A percentile compares a stretch with the other conserved stretches of the same genome.
phyloP scores from a whole-genome alignment of 1,140 invertebrate species.

The Pogonognathellus flavescens region DNA sequence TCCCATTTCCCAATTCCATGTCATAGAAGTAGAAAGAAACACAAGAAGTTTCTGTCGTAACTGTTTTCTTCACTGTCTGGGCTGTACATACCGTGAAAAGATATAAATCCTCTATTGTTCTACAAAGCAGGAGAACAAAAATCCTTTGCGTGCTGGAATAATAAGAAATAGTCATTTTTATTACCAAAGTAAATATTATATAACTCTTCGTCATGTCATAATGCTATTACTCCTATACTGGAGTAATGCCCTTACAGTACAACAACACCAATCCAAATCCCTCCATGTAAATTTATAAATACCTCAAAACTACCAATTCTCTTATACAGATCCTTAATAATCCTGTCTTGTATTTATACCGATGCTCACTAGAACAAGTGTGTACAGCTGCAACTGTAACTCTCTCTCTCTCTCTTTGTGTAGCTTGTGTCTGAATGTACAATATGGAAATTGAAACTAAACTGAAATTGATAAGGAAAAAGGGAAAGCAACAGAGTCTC shows the following conservation, averaged over 20 bases:
- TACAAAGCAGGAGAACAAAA: too few species aligned
- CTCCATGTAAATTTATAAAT: not conserved
- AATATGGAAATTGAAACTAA: not conserved
- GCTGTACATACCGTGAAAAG: not conserved
- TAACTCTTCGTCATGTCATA: not conserved
- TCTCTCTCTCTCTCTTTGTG: too few species aligned
- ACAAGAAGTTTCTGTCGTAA: constrained; percentile 17
- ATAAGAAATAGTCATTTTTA: too few species aligned
- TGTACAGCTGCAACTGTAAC: too few species aligned
- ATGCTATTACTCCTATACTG: not conserved
- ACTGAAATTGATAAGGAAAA: constrained; percentile 22
- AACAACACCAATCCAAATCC: constrained; percentile 1
- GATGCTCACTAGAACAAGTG: too few species aligned
- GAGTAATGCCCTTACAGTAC: not conserved
- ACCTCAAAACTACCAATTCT: too few species aligned
- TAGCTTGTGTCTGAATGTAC: not conserved
- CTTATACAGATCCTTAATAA: too few species aligned
- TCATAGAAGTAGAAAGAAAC: constrained; percentile 15
- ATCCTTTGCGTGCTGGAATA: too few species aligned
- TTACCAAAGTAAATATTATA: too few species aligned
- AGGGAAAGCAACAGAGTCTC: constrained; percentile 23
- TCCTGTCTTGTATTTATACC: too few species aligned
- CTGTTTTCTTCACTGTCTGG: not conserved
- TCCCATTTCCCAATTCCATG: constrained; percentile 46
- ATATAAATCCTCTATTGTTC: too few species aligned